Evolutionary conservation across 2,113 vertebrate species (phyloP).

Genomic region (Nanorana parkeri): DNA sequence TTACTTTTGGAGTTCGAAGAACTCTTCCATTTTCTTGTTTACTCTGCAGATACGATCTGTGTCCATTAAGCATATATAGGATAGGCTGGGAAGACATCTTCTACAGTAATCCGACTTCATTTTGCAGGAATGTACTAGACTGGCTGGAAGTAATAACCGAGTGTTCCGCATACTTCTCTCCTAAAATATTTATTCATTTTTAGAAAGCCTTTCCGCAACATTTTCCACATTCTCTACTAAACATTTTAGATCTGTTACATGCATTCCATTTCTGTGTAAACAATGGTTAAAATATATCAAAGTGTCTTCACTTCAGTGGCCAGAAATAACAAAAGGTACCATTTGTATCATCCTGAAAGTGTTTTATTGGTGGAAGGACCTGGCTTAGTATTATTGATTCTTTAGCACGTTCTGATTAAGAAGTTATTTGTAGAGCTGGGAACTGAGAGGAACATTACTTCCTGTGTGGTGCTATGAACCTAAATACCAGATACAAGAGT

Average conservation of each 20-base stretch:
- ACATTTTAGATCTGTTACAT: slow-evolving; percentile 5
- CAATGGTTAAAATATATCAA: background rate
- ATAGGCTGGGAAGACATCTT: slow-evolving; percentile 25
- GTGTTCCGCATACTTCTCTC: slow-evolving; percentile 20
- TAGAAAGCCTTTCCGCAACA: slow-evolving; percentile 38
- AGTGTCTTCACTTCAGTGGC: slow-evolving; percentile 3
- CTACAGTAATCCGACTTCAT: slow-evolving; percentile 38
- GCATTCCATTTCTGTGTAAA: slow-evolving; percentile 24
- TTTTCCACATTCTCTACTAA: slow-evolving; percentile 48
- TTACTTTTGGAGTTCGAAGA: background rate
- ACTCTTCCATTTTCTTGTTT: background rate
- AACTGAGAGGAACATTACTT: background rate
- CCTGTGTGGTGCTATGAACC: background rate
- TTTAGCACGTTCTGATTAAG: background rate
- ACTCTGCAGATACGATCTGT: slow-evolving; percentile 15
- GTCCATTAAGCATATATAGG: background rate
- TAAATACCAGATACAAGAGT: too few relatives aligned
- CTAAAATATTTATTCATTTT: slow-evolving; percentile 53
- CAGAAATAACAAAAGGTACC: background rate
- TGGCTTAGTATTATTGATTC: background rate
- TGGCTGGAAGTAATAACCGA: slow-evolving; percentile 36
- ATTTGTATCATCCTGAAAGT: background rate
- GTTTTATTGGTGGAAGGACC: background rate
- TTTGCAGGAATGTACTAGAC: slow-evolving; percentile 36
- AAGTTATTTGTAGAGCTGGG: background rate